Evolutionary conservation across 2,888 invertebrate species (phyloP).

Genomic region (Eulithis testata): DNA sequence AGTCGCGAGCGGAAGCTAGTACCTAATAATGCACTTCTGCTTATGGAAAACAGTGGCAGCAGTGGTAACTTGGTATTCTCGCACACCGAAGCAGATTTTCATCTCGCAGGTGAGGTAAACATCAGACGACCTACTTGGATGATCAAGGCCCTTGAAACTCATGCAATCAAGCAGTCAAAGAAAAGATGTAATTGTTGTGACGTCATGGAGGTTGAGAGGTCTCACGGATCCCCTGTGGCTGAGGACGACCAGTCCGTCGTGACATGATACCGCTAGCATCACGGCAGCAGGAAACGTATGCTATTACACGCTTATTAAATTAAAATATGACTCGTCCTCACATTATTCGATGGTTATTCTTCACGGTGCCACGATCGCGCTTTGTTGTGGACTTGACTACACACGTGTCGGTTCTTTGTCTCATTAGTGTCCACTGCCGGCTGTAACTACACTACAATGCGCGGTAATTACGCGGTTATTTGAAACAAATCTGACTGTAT

Average conservation of each 20-base stretch:
- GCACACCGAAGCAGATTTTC: background rate
- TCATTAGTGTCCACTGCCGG: conserved; percentile 33
- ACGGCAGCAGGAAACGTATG: conserved; percentile 62
- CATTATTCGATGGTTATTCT: conserved; percentile 47
- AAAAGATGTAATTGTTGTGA: conserved; percentile 57
- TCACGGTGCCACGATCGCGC: conserved; percentile 47
- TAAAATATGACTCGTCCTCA: conserved; percentile 40
- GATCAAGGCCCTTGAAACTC: background rate
- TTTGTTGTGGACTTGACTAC: conserved; percentile 31
- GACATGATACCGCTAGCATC: conserved; percentile 62
- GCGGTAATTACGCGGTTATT: conserved; percentile 9
- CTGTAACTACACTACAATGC: conserved; percentile 16
- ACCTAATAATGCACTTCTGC: too few relatives aligned
- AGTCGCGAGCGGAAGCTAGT: too few relatives aligned
- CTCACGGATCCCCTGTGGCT: conserved; percentile 54
- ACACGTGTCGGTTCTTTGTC: conserved; percentile 36
- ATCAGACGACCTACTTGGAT: background rate
- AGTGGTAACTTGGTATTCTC: too few relatives aligned
- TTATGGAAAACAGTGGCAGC: too few relatives aligned
- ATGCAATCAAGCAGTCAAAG: conserved; percentile 11
- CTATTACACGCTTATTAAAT: conserved; percentile 44
- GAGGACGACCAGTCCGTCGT: conserved; percentile 66
- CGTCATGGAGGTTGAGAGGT: conserved; percentile 66
- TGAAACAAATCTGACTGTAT: conserved; percentile 6
- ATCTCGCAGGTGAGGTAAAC: background rate